These are phyloP conservation scores for Craniophora ligustri DNA, from an alignment of 2,888 invertebrate genomes.

Conservation along the genomic window DNA sequence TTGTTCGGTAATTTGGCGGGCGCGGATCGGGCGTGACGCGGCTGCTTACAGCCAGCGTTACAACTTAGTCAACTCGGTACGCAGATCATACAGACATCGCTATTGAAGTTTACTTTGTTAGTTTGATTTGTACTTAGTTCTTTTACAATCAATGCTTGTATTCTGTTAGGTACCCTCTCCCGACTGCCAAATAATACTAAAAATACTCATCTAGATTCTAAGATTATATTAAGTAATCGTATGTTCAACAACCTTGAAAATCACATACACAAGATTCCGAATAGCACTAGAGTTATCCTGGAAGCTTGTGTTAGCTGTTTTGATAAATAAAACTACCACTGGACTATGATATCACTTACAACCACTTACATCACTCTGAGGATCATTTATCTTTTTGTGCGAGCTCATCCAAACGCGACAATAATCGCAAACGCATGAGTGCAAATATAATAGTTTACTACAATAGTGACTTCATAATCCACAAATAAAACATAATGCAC, in stretches of 20 bases:
- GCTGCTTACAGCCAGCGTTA: neutral
- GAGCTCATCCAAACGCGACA: constrained; percentile 27
- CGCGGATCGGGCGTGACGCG: constrained; percentile 49
- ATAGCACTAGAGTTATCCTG: too few relatives aligned
- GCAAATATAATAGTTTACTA: constrained; percentile 51
- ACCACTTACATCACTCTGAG: constrained; percentile 15
- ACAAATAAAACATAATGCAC: constrained; percentile 65
- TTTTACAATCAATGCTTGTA: too few relatives aligned
- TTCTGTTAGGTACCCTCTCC: too few relatives aligned
- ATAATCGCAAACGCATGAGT: constrained; percentile 49
- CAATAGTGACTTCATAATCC: constrained; percentile 71
- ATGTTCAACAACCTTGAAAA: too few relatives aligned
- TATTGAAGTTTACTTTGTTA: too few relatives aligned
- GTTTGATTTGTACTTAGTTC: too few relatives aligned
- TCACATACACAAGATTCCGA: too few relatives aligned
- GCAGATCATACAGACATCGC: too few relatives aligned
- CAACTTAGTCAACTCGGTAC: neutral
- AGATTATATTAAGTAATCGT: too few relatives aligned
- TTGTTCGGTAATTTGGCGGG: constrained; percentile 68
- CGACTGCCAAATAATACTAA: too few relatives aligned
- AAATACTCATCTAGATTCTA: too few relatives aligned
- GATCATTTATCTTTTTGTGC: constrained; percentile 11
- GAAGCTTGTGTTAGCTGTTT: too few relatives aligned
- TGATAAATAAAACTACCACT: neutral
- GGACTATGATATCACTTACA: constrained; percentile 37